Evolutionary conservation across 2,888 invertebrate genomes (phyloP).

Genomic region (Hyalella azteca): DNA sequence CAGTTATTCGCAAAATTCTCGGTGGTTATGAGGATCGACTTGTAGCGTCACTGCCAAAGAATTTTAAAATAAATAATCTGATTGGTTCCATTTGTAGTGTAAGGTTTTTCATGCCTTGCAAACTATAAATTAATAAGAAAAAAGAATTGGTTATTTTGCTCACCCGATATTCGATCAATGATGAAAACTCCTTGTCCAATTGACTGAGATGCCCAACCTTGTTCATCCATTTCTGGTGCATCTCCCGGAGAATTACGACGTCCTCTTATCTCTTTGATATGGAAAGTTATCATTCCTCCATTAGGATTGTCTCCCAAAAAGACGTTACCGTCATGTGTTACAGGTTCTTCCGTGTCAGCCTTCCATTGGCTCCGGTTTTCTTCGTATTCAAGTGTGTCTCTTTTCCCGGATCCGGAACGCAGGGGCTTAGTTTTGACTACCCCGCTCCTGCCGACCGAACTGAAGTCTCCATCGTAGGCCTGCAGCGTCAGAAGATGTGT

Average conservation of each 20-base stretch:
- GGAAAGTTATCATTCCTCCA: constrained; percentile 10
- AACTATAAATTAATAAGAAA: too few species aligned
- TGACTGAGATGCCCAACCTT: background rate
- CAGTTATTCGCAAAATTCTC: too few species aligned
- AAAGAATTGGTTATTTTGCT: background rate
- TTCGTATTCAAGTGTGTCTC: constrained; percentile 59
- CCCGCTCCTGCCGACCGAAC: constrained; percentile 65
- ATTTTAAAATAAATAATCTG: too few species aligned
- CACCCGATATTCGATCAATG: background rate
- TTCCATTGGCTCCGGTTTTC: background rate
- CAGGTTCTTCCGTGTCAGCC: background rate
- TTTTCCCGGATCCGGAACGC: constrained; percentile 71
- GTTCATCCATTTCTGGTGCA: background rate
- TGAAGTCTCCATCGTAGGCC: constrained; percentile 78
- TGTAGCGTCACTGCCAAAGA: too few species aligned
- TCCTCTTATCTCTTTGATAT: background rate
- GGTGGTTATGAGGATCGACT: too few species aligned
- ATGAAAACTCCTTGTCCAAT: background rate
- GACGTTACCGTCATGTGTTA: too few species aligned
- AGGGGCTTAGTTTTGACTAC: constrained; percentile 20
- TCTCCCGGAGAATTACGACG: background rate
- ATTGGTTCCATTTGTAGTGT: too few species aligned
- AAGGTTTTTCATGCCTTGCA: too few species aligned
- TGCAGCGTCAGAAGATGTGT: constrained; percentile 76
- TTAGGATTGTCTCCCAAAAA: too few species aligned